Evolutionary conservation across 1,140 invertebrate genomes (phyloP).

Genomic region (Cyphomyrmex costatus): DNA sequence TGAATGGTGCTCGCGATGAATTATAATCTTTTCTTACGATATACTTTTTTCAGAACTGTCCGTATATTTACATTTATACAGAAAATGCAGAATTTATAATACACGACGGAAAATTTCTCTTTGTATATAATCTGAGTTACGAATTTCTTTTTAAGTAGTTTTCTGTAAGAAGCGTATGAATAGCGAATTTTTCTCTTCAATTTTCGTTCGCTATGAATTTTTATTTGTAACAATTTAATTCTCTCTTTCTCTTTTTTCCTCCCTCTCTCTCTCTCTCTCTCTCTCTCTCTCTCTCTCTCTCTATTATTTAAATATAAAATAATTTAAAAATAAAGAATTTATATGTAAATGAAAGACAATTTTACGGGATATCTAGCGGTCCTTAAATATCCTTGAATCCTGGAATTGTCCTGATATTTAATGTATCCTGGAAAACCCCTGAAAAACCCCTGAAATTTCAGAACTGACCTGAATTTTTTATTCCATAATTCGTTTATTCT

Average conservation of each 20-base stretch:
- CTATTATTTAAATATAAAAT: neutral
- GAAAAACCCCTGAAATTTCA: too few relatives aligned
- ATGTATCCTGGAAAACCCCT: too few relatives aligned
- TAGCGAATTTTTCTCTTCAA: neutral
- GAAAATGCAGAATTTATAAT: neutral
- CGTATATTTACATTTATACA: neutral
- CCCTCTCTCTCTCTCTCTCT: neutral
- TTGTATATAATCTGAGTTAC: neutral
- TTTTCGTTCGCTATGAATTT: neutral
- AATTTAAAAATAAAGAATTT: neutral
- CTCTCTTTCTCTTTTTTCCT: neutral
- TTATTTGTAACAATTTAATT: neutral
- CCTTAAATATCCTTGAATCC: too few relatives aligned
- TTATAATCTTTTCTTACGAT: conserved; percentile 20
- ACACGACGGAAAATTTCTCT: conserved; percentile 11
- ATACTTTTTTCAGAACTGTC: neutral
- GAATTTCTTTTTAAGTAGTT: conserved; percentile 21
- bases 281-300: neutral
- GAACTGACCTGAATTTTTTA: too few relatives aligned
- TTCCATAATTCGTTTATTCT: too few relatives aligned
- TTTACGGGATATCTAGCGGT: neutral
- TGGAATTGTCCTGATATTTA: too few relatives aligned
- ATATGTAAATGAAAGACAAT: neutral
- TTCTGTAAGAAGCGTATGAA: neutral
- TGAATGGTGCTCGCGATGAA: conserved; percentile 23